Percentiles rank a stretch among this genome's conserved stretches.
These are phyloP conservation scores for Clistopyga incitator DNA, from an alignment of 2,888 invertebrate genomes.

Conservation along the genomic window DNA sequence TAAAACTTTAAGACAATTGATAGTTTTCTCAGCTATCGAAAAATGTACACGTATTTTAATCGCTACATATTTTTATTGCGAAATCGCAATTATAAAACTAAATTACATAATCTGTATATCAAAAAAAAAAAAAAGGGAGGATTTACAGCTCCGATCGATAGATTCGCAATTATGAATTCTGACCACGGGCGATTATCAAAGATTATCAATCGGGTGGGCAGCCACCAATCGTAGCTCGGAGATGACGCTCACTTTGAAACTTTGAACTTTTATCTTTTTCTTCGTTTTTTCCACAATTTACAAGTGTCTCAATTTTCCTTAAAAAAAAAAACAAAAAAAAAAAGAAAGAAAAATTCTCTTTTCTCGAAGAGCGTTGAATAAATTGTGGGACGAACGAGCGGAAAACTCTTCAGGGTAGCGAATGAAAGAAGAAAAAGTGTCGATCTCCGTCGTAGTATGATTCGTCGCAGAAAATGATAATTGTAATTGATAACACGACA, in stretches of 20 bases:
- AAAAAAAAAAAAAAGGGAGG: too few species aligned
- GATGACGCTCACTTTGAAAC: conserved; percentile 2
- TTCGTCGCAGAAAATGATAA: conserved; percentile 13
- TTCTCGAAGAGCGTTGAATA: neutral
- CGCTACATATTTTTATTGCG: neutral
- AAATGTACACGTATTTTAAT: too few species aligned
- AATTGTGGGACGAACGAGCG: conserved; percentile 15
- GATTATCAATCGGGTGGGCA: conserved; percentile 1
- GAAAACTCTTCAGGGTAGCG: neutral
- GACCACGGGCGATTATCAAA: neutral
- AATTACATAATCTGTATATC: too few species aligned
- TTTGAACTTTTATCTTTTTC: neutral
- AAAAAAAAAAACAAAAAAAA: too few species aligned
- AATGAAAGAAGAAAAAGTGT: neutral
- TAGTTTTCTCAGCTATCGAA: too few species aligned
- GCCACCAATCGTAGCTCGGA: conserved; percentile 11
- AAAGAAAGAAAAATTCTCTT: too few species aligned
- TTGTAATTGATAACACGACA: conserved; percentile 4
- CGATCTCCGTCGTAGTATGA: neutral
- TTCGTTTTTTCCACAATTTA: neutral
- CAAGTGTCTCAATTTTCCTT: neutral
- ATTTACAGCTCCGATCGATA: neutral
- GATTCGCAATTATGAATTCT: neutral
- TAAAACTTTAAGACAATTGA: too few species aligned
- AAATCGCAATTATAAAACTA: too few species aligned